These are phyloP conservation scores for Oncopeltus fasciatus DNA, from an alignment of 1,140 invertebrate genomes.

Conservation along the genomic window DNA sequence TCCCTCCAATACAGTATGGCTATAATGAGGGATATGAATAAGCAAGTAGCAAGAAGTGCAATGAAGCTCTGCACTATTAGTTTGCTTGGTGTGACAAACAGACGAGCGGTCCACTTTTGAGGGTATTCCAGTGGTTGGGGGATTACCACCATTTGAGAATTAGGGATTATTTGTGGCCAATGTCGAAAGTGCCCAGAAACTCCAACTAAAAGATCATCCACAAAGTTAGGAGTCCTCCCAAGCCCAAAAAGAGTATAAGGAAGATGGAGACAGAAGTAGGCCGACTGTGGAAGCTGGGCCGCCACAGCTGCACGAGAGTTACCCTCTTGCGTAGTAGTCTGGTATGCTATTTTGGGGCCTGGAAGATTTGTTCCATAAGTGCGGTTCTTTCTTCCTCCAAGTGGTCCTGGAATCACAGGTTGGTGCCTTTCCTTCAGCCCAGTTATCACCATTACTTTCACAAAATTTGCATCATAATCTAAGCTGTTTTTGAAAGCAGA, in stretches of 20 bases:
- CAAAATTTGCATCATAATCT: slow-evolving; percentile 87
- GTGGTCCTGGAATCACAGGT: slow-evolving; percentile 43
- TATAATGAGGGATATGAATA: slow-evolving; percentile 73
- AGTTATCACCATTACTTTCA: slow-evolving; percentile 86
- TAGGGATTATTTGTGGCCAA: slow-evolving; percentile 91
- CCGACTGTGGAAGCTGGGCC: slow-evolving; percentile 81
- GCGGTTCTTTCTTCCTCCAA: slow-evolving; percentile 56
- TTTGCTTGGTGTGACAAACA: slow-evolving; percentile 93
- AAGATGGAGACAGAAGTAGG: slow-evolving; percentile 78
- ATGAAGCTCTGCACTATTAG: slow-evolving; percentile 81
- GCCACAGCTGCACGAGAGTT: slow-evolving; percentile 53
- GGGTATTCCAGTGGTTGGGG: slow-evolving; percentile 68
- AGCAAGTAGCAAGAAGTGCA: slow-evolving; percentile 74
- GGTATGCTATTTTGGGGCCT: slow-evolving; percentile 74
- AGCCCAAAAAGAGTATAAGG: slow-evolving; percentile 92
- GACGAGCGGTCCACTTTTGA: slow-evolving; percentile 72
- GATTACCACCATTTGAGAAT: slow-evolving; percentile 92
- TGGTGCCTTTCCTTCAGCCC: slow-evolving; percentile 58
- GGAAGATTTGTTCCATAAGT: slow-evolving; percentile 80
- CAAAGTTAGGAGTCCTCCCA: slow-evolving; percentile 92
- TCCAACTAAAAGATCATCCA: slow-evolving; percentile 76
- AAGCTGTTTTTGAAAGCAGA: slow-evolving; percentile 73
- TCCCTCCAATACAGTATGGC: slow-evolving; percentile 85
- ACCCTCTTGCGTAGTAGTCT: slow-evolving; percentile 71
- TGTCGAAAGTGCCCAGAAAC: slow-evolving; percentile 49